Base-by-base conservation (phyloP, 2,113 vertebrate genomes). In the Neogobius melanostomus region DNA sequence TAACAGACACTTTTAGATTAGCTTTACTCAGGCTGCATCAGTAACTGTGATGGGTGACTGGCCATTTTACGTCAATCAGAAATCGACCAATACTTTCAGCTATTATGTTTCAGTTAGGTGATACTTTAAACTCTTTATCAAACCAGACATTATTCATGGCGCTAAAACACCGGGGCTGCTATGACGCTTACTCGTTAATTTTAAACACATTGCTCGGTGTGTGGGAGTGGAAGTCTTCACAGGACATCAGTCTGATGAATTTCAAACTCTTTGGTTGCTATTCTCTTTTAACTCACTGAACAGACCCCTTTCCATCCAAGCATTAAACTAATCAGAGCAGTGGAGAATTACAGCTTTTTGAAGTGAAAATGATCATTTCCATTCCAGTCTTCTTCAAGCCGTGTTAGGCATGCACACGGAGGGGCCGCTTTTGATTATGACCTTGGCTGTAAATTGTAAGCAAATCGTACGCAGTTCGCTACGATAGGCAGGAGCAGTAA, bases 371-470 rank as follows among this genome's bases (percentile, higher is more conserved):
- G 60, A 72, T 72, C 46, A 78, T 85, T 86, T 81, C 57, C 54
- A 70, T 84, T 77, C 63, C 48, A 21, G 66, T 77, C 71, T 50
- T 71, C 73, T 79, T 80, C 60, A 73, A 77, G 62, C 68, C 56
- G 1, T 72, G 72, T 84, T 84, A 69, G 59, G 66, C 74, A 83
- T 82, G 79, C 63, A 73, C 51, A 80, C 61, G 66, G 79, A 81
- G 77, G 64, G 36, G 47, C 76, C 2, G 66, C 82, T 87, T 59
- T 74, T 87, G 83, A 90, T 87, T 77, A 81, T 88, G 84, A 85
- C 83, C 85, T 84, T 84, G 84, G 80, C 77, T 84, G 79, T 83
- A 88, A 89, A 89, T 88, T 83, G 76, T 77, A 76, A 77, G 79
- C 69, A 85, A 89, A 91, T 81, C 82, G 82, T 79, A 12, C 48